Evolutionary conservation across 2,888 invertebrate genomes (phyloP).

Genomic region (Eulithis testata): DNA sequence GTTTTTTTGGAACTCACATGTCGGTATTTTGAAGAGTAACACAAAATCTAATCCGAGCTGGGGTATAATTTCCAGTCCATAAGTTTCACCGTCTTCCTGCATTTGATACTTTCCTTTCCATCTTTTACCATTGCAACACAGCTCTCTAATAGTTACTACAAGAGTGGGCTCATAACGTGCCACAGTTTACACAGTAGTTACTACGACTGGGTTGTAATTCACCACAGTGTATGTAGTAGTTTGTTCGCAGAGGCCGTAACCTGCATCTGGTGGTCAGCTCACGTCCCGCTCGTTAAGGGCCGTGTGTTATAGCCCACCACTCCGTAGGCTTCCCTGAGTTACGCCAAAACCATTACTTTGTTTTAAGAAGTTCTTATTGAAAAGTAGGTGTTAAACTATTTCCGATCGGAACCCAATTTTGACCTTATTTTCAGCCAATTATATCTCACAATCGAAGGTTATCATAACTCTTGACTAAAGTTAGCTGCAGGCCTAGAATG

Average conservation of each 20-base stretch:
- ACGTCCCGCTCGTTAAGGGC: conserved; percentile 36
- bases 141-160: not conserved
- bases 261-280: conserved; percentile 27
- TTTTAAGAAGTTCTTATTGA: conserved; percentile 24
- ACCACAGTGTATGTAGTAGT: conserved; percentile 3
- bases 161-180: not conserved
- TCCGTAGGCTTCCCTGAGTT: conserved; percentile 27
- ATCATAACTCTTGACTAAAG: no score
- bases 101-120: not conserved
- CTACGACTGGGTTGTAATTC: not conserved
- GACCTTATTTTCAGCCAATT: not conserved
- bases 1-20: not conserved
- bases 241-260: not conserved
- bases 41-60: not conserved
- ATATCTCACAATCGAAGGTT: no score
- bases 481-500: no score
- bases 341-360: conserved; percentile 27
- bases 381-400: conserved; percentile 20
- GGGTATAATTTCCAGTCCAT: not conserved
- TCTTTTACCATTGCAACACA: not conserved
- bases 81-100: not conserved
- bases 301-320: conserved; percentile 29
- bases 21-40: not conserved
- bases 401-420: conserved; percentile 4
- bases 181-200: not conserved